phyloP scores from a whole-genome alignment of 37 sponge, comb jelly and placozoan genomes.

The Spongilla lacustris region DNA sequence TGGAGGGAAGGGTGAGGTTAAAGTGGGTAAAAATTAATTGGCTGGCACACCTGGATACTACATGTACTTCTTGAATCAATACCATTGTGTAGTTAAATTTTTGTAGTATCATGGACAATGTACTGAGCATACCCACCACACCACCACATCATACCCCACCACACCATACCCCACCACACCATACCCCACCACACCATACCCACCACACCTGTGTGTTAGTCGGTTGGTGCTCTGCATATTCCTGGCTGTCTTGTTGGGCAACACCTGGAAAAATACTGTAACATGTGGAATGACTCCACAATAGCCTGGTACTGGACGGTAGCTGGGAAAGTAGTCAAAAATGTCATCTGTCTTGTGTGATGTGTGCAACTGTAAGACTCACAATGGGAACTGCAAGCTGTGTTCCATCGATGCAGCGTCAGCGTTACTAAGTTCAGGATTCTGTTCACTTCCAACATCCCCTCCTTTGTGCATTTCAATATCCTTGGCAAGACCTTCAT shows the following conservation, averaged over 20 bases:
- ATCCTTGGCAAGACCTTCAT: neutral
- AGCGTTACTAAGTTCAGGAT: neutral
- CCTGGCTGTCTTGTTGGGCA: conserved; percentile 49
- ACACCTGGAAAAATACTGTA: neutral
- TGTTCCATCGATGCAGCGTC: neutral
- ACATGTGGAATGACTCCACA: conserved; percentile 47
- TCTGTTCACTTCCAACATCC: neutral
- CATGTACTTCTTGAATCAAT: too few relatives aligned
- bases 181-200: too few relatives aligned
- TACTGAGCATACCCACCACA: too few relatives aligned
- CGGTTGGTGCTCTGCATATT: neutral
- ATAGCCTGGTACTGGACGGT: conserved; percentile 61
- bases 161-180: too few relatives aligned
- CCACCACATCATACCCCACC: too few relatives aligned
- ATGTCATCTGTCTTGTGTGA: neutral
- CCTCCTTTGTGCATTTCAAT: neutral
- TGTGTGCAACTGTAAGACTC: neutral
- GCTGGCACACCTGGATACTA: too few relatives aligned
- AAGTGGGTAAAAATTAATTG: too few relatives aligned
- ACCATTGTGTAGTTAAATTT: too few relatives aligned
- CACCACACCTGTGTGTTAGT: neutral
- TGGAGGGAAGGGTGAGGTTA: too few relatives aligned
- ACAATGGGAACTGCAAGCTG: neutral
- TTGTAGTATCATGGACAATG: too few relatives aligned
- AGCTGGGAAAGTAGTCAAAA: conserved; percentile 24